Evolutionary conservation across 2,113 vertebrate species (phyloP).

Genomic region (Atherinomorus stipes): DNA sequence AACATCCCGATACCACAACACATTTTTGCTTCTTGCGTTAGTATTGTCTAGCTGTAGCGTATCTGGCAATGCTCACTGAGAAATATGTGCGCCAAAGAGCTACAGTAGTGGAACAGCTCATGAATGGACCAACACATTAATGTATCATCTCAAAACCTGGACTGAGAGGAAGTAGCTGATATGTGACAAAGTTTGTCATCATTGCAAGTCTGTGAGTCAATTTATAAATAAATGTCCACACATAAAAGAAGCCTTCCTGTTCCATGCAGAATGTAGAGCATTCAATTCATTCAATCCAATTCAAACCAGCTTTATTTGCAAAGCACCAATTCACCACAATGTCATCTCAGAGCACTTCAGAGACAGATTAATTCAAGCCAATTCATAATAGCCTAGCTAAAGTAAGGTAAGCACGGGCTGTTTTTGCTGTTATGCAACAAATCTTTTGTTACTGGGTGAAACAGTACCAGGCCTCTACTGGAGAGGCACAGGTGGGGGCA

Average conservation of each 20-base stretch:
- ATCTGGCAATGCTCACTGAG: constrained; percentile 47
- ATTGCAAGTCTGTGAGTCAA: neutral
- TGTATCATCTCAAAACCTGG: constrained; percentile 52
- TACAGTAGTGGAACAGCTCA: constrained; percentile 29
- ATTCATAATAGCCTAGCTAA: too few species aligned
- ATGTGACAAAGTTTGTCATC: neutral
- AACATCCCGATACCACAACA: constrained; percentile 1
- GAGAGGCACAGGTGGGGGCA: neutral
- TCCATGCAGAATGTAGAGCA: neutral
- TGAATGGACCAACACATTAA: constrained; percentile 31
- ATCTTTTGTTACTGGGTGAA: constrained; percentile 22
- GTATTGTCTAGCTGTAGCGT: constrained; percentile 58
- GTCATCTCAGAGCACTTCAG: too few species aligned
- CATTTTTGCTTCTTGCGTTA: neutral
- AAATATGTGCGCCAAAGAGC: constrained; percentile 36
- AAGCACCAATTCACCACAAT: too few species aligned
- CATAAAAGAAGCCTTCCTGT: neutral
- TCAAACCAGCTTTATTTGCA: too few species aligned
- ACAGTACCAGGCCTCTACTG: neutral
- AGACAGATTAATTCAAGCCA: too few species aligned
- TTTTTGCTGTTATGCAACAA: constrained; percentile 41
- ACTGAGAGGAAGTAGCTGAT: constrained; percentile 17
- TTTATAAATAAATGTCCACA: neutral
- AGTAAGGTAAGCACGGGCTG: too few species aligned
- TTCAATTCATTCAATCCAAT: too few species aligned